Percentiles rank a stretch among this genome's conserved stretches.
Conservation (phyloP, 2,113 vertebrate species). For the Hemiscyllium ocellatum region DNA sequence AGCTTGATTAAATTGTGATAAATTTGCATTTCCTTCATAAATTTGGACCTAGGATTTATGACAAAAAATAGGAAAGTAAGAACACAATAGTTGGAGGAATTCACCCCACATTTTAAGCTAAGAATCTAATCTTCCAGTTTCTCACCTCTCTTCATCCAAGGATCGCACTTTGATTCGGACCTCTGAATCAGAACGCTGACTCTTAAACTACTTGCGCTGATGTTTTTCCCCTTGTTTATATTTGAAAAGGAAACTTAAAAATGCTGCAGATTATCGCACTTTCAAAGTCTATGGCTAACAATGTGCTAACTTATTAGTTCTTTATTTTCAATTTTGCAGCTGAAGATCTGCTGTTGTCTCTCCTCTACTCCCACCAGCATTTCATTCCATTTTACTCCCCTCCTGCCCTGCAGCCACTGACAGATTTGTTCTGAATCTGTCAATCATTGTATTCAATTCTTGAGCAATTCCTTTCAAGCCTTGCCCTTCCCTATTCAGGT, state of each 20-base stretch:
- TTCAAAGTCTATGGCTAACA: neutral
- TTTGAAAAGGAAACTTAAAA: neutral
- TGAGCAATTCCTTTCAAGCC: neutral
- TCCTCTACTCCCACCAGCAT: neutral
- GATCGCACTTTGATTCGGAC: neutral
- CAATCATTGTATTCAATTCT: neutral
- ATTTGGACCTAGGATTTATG: neutral
- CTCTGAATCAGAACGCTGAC: neutral
- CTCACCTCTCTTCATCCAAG: neutral
- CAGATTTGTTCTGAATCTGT: neutral
- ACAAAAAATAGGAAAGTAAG: neutral
- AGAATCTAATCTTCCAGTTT: neutral
- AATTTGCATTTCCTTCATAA: neutral
- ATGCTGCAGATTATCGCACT: neutral
- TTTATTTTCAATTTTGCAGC: neutral
- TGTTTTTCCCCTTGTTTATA: neutral
- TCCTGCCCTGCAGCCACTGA: neutral
- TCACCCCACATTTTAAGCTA: too few species aligned
- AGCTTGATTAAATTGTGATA: neutral
- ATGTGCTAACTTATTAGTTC: neutral
- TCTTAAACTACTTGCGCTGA: neutral
- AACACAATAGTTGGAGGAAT: neutral
- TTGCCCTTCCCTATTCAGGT: neutral
- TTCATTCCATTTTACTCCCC: neutral
- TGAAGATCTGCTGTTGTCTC: neutral